Base-by-base conservation (phyloP, 2,888 invertebrate species). In the Mesoligia furuncula region DNA sequence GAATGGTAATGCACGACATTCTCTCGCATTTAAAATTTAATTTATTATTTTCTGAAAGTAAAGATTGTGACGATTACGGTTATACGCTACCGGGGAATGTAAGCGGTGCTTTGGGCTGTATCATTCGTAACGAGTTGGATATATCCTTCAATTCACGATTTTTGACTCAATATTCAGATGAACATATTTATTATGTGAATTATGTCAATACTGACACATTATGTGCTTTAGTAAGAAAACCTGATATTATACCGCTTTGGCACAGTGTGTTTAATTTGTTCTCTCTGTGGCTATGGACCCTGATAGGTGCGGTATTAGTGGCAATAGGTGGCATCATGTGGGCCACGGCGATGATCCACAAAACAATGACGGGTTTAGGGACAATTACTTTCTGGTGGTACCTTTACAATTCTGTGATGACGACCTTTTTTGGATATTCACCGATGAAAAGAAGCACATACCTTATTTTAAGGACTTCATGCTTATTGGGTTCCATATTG, bases 101-200 rank as follows among this genome's bases (percentile, higher is more conserved):
- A 7, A 90, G 88, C 5, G 94, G 94, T 0, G 91, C 90, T 72
- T 88, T 94, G 27, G 92, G 91, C 3, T 90, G 92, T 67, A 80
- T 94, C 2, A 51, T 90, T 27, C 82, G 87, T 4, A 79, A 87
- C 11, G 85, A 91, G 54, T 79, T 93, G 39, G 94, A 94, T 66
- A 89, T 94, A 75, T 94, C 94, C 0, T 94, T 94, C 57, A 94
- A 94, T 85, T 93, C 94, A 5, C 90, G 94, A 73, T 94, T 94
- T 78, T 83, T 94, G 85, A 90, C 91, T 2, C 74, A 51, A 54
- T 94, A 93, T 77, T 80, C 89, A 0, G 61, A 86, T 20, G 83
- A 86, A 5, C 66, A 81, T 5, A 87, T 91, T 75, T 75, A 85
- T 69, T 94, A 89, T 74, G 75, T 94, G 76, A 77, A 90, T 77